These are phyloP conservation scores for Apodemia hepburni DNA, from an alignment of 2,888 invertebrate genomes.

Conservation along the genomic window DNA sequence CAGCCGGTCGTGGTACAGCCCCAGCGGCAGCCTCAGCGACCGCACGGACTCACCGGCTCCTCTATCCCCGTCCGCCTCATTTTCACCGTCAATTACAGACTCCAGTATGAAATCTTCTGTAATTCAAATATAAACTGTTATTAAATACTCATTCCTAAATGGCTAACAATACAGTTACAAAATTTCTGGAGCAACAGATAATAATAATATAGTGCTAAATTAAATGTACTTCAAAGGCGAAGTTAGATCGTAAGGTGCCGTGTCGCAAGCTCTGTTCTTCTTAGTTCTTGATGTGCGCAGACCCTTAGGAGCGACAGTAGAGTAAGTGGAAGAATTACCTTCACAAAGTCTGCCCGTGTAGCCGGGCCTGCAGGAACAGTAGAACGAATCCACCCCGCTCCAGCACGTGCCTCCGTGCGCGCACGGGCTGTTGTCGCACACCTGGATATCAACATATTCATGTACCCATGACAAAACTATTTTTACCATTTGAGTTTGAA, in stretches of 20 bases:
- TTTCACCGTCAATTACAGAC: conserved; percentile 75
- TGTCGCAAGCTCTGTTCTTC: too few relatives aligned
- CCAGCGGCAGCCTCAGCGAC: conserved; percentile 78
- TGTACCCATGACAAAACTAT: too few relatives aligned
- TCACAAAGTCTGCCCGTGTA: conserved; percentile 90
- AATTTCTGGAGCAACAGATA: too few relatives aligned
- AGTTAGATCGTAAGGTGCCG: too few relatives aligned
- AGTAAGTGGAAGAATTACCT: conserved; percentile 57
- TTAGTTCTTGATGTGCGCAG: too few relatives aligned
- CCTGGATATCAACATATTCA: conserved; percentile 51
- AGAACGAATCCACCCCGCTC: conserved; percentile 87
- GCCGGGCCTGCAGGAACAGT: conserved; percentile 90
- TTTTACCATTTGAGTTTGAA: too few relatives aligned
- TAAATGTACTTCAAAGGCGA: too few relatives aligned
- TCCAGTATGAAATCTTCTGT: conserved; percentile 86
- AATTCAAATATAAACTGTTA: conserved; percentile 29
- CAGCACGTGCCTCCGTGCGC: conserved; percentile 89
- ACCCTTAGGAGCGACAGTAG: too few relatives aligned
- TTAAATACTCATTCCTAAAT: too few relatives aligned
- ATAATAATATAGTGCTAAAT: too few relatives aligned
- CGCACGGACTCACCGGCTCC: conserved; percentile 58
- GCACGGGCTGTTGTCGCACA: conserved; percentile 87
- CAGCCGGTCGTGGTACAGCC: conserved; percentile 81
- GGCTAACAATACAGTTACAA: too few relatives aligned
- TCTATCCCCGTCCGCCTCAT: conserved; percentile 46